A percentile compares a stretch with the other conserved stretches of the same genome.
Conservation (phyloP, 2,888 invertebrate species). For the Cinara cedri region DNA sequence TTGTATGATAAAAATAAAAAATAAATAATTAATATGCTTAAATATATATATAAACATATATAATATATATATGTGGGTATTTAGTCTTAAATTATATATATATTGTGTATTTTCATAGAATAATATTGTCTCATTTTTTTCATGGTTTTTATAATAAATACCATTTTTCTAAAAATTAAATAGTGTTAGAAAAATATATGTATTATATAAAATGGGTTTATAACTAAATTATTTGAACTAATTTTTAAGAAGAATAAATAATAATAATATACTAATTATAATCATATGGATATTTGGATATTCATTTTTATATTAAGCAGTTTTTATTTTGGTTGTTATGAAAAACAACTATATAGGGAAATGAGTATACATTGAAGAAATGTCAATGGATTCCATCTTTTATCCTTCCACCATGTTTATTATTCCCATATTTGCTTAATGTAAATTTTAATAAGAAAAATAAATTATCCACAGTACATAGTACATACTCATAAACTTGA, state of each 20-base stretch:
- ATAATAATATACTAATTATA: neutral
- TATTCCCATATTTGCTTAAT: neutral
- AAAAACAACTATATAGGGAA: constrained; percentile 4
- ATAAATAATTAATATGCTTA: neutral
- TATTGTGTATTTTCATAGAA: neutral
- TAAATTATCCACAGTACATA: neutral
- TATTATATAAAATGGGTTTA: neutral
- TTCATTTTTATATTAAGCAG: neutral
- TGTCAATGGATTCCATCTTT: neutral
- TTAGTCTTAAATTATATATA: constrained; percentile 16
- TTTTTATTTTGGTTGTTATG: constrained; percentile 1
- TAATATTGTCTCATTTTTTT: too few species aligned
- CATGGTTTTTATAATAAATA: too few species aligned
- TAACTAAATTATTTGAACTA: neutral
- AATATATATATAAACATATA: neutral
- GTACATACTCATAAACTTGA: neutral
- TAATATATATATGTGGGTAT: too few species aligned
- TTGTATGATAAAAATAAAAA: constrained; percentile 8
- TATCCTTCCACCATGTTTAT: too few species aligned
- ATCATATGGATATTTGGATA: neutral
- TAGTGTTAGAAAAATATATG: too few species aligned
- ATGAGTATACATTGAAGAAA: neutral
- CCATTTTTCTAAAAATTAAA: neutral
- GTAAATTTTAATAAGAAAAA: neutral
- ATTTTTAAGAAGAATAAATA: neutral